Evolutionary conservation across 2,888 invertebrate species (phyloP), one percentile per base, ranked within the genome.

Genomic region (Coremacera marginata): DNA sequence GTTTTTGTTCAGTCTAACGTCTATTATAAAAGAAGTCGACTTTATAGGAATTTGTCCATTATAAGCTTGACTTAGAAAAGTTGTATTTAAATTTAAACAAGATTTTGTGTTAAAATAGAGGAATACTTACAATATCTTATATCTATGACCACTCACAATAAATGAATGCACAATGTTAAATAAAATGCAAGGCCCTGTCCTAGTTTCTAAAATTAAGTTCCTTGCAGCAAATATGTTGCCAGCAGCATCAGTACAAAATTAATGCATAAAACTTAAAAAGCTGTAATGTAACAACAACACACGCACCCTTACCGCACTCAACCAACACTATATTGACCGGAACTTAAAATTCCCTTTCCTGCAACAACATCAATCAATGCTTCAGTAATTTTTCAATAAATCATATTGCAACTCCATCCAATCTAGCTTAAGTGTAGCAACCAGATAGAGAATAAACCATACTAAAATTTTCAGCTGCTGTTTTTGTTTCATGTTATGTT

Each of bases 301-400:
- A 27, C n/a, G 1, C 60, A 44, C 14, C 37, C 3, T 14, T 31
- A 67, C 31, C 14, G 19, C 19, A 70, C 34, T 19, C 65, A 65
- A 3, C 27, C 19, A 34, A 34, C 51, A 27, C 16, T 44, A 16
- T 44, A 60, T 44, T n/a, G 63, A 19, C n/a, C 7, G 11, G 19
- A 65, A 65, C 19, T 51, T 27, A 31, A 51, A 63, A 34, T 22
- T 49, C 34, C 68, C 25, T 11, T 55, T 60, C 44, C 37, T 62
- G 51, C 52, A 44, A 11, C 44, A 75, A 68, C 63, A 76, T 62
- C 70, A 44, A 65, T 76, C 65, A 72, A 76, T 34, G 71, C 71
- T 49, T 76, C 76, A 72, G 72, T 76, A 76, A 76, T 34, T 76
- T 57, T 57, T 72, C 76, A 72, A 76, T 76, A 76, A 76, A 71